These are phyloP conservation scores for Cephus pulcher DNA, from an alignment of 2,888 invertebrate genomes.

Conservation along the genomic window DNA sequence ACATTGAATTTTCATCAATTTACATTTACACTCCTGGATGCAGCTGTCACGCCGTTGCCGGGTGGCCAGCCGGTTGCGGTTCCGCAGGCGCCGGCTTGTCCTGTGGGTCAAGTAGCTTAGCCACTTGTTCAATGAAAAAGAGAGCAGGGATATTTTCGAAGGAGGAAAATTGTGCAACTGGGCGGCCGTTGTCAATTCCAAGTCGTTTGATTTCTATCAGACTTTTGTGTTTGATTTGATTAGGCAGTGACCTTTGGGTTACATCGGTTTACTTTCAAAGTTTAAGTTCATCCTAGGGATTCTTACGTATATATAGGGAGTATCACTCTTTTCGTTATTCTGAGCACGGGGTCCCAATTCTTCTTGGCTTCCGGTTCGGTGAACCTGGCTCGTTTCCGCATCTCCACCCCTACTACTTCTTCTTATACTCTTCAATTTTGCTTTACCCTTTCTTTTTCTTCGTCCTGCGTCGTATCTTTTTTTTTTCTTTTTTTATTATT, in stretches of 20 bases:
- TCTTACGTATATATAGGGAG: background rate
- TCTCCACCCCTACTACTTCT: constrained; percentile 54
- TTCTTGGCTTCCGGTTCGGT: constrained; percentile 13
- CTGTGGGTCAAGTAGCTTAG: no score
- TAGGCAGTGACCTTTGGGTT: constrained; percentile 1
- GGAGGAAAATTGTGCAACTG: background rate
- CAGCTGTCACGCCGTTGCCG: no score
- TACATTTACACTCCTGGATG: no score
- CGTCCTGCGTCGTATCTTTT: background rate
- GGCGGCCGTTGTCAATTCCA: constrained; percentile 28
- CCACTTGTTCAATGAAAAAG: no score
- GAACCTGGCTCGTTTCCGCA: constrained; percentile 62
- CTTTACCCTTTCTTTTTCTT: constrained; percentile 15
- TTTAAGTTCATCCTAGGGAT: constrained; percentile 6
- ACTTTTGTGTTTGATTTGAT: constrained; percentile 17
- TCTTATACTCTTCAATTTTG: constrained; percentile 3
- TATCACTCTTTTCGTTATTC: constrained; percentile 33
- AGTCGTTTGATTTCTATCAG: constrained; percentile 28
- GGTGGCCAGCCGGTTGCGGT: no score
- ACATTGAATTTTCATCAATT: background rate
- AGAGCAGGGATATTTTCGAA: no score
- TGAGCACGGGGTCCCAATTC: constrained; percentile 24
- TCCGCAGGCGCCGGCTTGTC: no score
- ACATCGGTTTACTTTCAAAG: constrained; percentile 17
- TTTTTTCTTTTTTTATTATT: no score